A percentile compares a stretch with the other conserved stretches of the same genome.
phyloP scores from a whole-genome alignment of 2,888 invertebrate genomes.

The Erynnis tages region DNA sequence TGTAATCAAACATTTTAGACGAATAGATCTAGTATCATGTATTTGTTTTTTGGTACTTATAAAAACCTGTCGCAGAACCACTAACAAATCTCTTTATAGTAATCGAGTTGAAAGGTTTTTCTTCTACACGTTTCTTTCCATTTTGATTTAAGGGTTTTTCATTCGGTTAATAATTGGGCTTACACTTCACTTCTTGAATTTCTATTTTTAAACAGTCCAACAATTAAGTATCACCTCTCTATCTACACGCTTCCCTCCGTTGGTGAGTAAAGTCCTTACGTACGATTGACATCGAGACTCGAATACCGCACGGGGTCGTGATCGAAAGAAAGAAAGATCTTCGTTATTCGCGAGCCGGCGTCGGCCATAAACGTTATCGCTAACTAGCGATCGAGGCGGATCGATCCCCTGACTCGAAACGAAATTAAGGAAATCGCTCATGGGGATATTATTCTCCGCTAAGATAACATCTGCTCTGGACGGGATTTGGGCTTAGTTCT shows the following conservation, averaged over 20 bases:
- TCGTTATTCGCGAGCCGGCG: conserved; percentile 65
- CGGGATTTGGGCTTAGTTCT: conserved; percentile 55
- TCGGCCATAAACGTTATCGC: conserved; percentile 74
- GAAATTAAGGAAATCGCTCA: conserved; percentile 82
- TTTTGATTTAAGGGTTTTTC: too few species aligned
- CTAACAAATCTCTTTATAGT: too few species aligned
- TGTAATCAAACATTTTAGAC: too few species aligned
- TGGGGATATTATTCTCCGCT: conserved; percentile 75
- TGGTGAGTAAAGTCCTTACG: conserved; percentile 42
- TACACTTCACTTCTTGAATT: too few species aligned
- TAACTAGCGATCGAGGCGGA: conserved; percentile 77
- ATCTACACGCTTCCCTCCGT: not conserved
- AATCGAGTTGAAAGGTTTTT: too few species aligned
- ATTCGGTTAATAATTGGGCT: too few species aligned
- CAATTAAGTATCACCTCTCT: too few species aligned
- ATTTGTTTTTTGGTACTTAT: too few species aligned
- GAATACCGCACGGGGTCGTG: conserved; percentile 64
- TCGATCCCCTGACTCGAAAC: conserved; percentile 77
- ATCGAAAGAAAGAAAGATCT: conserved; percentile 69
- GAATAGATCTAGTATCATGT: too few species aligned
- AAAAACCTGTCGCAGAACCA: too few species aligned
- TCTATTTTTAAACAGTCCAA: too few species aligned
- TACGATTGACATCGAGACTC: conserved; percentile 76
- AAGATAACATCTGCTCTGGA: conserved; percentile 49
- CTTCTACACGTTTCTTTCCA: too few species aligned